Base-by-base conservation (phyloP, 2,888 invertebrate species). In the Orchesellides sinensis region DNA sequence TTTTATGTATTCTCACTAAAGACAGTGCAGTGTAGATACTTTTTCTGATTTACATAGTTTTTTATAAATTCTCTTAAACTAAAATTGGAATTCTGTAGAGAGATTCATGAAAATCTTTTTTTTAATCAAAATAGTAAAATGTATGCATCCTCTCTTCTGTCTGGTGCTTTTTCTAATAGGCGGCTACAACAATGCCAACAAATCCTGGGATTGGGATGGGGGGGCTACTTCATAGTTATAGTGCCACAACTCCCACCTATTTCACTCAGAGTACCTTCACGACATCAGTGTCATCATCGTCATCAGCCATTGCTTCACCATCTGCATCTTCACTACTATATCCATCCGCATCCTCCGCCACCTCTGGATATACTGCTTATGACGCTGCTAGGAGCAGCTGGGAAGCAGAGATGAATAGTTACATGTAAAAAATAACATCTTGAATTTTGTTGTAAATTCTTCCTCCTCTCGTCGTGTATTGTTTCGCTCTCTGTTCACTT, bases 341-440 rank as follows among this genome's bases (percentile, higher is more conserved):
- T 54, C 35, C 69, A 21, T 12, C 65, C 35, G 17, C 69, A 8
- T 12, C 49, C 1, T 61, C 73, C 19, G 8, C 29, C 1, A 21
- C 23, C 2, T 47, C 61, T 21, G 73, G 61, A 0, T 70, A 70
- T 23, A 40, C 73, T 0, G 35, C 73, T 3, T 73, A 47, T 61
- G 73, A 73, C 54, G n/a, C n/a, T 40, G 45, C 61, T 23, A 59
- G 35, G 3, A 10, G 17, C n/a, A 19, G 17, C 14, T 56, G 72
- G 59, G 72, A 45, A 23, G 19, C 32, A 3, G 72, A 56, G 23
- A n/a, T 72, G 3, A 61, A 54, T 56, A 56, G 35, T 56, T 59
- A 17, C 40, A 59, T 72, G 72, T 72, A 59, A 59, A 45, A 14
- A 63, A 32, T 29, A 29, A 61, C 61, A 17, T 12, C 32, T n/a